Conservation (phyloP, 2,888 invertebrate species). For the Amphipoea lucens region DNA sequence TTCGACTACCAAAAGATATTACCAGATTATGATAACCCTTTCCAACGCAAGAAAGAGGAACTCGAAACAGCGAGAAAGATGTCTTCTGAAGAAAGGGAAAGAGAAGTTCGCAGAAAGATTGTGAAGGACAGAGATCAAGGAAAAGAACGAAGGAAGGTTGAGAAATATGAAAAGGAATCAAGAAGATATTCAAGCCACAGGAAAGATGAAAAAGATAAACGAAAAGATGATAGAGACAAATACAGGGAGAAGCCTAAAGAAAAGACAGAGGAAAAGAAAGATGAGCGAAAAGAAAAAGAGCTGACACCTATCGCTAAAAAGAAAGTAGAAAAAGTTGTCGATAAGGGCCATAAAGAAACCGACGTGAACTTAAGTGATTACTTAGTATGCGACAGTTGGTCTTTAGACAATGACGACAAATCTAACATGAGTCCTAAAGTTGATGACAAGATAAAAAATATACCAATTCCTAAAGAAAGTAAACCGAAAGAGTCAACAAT, state of each 20-base stretch:
- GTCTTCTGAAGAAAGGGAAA: slow-evolving; percentile 66
- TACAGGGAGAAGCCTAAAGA: slow-evolving; percentile 67
- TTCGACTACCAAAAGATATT: slow-evolving; percentile 85
- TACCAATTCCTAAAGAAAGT: slow-evolving; percentile 61
- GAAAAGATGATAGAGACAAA: slow-evolving; percentile 65
- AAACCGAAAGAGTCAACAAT: slow-evolving; percentile 65
- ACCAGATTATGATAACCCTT: slow-evolving; percentile 87
- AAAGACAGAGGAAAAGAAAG: slow-evolving; percentile 62
- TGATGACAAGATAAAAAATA: slow-evolving; percentile 71
- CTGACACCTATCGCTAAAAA: slow-evolving; percentile 32
- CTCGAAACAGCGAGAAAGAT: slow-evolving; percentile 62
- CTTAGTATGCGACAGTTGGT: slow-evolving; percentile 88
- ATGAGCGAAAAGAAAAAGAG: slow-evolving; percentile 41
- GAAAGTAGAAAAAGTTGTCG: slow-evolving; percentile 65
- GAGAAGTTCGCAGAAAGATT: slow-evolving; percentile 51
- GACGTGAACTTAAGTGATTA: slow-evolving; percentile 85
- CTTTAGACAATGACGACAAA: slow-evolving; percentile 85
- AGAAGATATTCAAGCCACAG: slow-evolving; percentile 60
- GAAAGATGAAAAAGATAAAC: slow-evolving; percentile 63
- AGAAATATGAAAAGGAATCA: slow-evolving; percentile 65
- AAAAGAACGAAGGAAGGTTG: slow-evolving; percentile 61
- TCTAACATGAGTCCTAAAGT: slow-evolving; percentile 76
- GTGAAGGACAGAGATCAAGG: slow-evolving; percentile 50
- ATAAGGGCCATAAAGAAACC: slow-evolving; percentile 76
- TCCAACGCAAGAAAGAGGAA: slow-evolving; percentile 82